A percentile compares a stretch with the other conserved stretches of the same genome.
Conservation (phyloP, 2,113 vertebrate genomes). For the Phocoena phocoena region DNA sequence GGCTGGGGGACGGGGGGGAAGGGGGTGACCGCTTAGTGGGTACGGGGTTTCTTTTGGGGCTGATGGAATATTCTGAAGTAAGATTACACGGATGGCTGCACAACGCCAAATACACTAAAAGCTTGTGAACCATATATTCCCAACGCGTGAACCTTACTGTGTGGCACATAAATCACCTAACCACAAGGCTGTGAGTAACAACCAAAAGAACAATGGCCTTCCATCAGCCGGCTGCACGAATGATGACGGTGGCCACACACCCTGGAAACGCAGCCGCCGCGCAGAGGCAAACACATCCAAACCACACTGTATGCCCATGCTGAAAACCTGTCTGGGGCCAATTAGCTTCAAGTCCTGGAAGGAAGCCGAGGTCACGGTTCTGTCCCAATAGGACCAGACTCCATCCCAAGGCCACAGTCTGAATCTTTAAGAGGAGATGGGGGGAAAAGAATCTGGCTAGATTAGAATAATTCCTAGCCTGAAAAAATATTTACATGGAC, state of each 20-base stretch:
- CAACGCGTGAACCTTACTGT: not conserved
- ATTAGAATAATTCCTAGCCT: not conserved
- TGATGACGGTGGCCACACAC: rapidly evolving
- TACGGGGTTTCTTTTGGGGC: not conserved
- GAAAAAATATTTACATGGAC: not conserved
- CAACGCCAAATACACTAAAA: not conserved
- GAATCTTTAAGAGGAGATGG: not conserved
- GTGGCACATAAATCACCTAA: not conserved
- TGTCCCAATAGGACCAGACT: not conserved
- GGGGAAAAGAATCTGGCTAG: not conserved
- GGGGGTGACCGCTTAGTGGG: too few relatives aligned
- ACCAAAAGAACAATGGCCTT: not conserved
- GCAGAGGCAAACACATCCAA: not conserved
- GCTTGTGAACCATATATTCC: not conserved
- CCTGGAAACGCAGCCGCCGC: not conserved
- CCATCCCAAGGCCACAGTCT: not conserved
- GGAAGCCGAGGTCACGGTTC: not conserved
- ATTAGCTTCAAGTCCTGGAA: not conserved
- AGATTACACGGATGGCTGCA: not conserved
- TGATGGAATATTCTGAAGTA: not conserved
- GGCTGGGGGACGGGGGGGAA: not conserved
- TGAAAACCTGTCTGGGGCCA: not conserved
- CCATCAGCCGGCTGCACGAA: not conserved
- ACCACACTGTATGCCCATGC: rapidly evolving
- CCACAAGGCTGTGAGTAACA: not conserved